Percentiles rank a stretch among this genome's conserved stretches.
phyloP scores from a whole-genome alignment of 2,888 invertebrate species.

The Penaeus monodon region DNA sequence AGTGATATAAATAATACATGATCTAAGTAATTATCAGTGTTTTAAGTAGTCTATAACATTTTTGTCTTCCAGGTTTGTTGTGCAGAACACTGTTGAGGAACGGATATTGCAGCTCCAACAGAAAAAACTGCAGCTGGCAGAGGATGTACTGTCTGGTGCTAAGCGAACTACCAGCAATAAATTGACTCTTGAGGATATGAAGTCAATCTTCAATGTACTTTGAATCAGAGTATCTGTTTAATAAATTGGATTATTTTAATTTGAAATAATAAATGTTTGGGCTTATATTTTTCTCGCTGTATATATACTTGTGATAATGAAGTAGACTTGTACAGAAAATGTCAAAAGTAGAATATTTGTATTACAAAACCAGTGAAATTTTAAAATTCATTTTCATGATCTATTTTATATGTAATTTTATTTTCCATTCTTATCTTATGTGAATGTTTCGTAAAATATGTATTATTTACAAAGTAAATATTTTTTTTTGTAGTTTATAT shows the following conservation, averaged over 20 bases:
- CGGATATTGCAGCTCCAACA: slow-evolving; percentile 85
- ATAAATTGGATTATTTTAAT: not conserved
- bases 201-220: slow-evolving; percentile 69
- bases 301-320: too few species aligned
- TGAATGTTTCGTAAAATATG: too few species aligned
- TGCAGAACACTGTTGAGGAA: slow-evolving; percentile 88
- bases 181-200: slow-evolving; percentile 83
- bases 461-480: too few species aligned
- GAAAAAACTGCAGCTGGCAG: slow-evolving; percentile 82
- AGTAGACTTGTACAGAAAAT: too few species aligned
- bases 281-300: not conserved
- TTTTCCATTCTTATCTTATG: too few species aligned
- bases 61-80: slow-evolving; percentile 78
- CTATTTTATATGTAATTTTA: too few species aligned
- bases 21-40: not conserved
- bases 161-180: slow-evolving; percentile 77
- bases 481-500: too few species aligned
- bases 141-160: slow-evolving; percentile 79
- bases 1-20: too few species aligned
- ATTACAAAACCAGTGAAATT: too few species aligned
- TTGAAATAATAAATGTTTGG: not conserved
- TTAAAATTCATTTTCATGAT: too few species aligned
- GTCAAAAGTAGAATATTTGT: too few species aligned
- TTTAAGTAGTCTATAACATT: not conserved
- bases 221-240: slow-evolving; percentile 16